Conservation (phyloP, 2,888 invertebrate genomes). For the Apantesis nais region DNA sequence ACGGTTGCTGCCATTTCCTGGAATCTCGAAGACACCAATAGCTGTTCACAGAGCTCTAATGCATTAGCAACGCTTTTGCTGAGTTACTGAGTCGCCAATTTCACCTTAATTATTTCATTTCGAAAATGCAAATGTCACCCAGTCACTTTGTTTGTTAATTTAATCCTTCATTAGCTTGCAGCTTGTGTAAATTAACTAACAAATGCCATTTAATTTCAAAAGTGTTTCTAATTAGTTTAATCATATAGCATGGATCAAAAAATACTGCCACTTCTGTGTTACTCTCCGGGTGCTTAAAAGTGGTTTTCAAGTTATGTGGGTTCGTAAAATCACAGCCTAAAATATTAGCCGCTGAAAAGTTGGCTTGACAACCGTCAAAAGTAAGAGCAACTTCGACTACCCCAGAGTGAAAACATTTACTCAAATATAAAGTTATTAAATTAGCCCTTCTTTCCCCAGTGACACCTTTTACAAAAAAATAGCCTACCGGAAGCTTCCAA, state of each 20-base stretch:
- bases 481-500: constrained; percentile 36
- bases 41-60: too few species aligned
- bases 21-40: constrained; percentile 3
- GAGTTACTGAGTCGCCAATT: neutral
- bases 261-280: constrained; percentile 26
- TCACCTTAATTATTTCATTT: neutral
- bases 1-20: neutral
- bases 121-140: neutral
- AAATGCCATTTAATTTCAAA: constrained; percentile 22
- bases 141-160: constrained; percentile 13
- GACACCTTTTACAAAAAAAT: constrained; percentile 33
- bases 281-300: constrained; percentile 31
- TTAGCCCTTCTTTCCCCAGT: constrained; percentile 25
- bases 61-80: neutral
- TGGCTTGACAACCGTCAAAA: constrained; percentile 30
- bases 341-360: constrained; percentile 23
- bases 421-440: constrained; percentile 21
- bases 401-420: constrained; percentile 12
- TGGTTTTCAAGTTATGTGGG: neutral
- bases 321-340: constrained; percentile 25
- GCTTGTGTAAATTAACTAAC: constrained; percentile 6
- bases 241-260: constrained; percentile 31
- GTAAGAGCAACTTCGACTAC: constrained; percentile 25
- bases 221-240: constrained; percentile 31
- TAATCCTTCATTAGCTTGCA: constrained; percentile 7